These are phyloP conservation scores for Drosophila punjabiensis DNA, from an alignment of 1,140 invertebrate species.

Conservation along the genomic window DNA sequence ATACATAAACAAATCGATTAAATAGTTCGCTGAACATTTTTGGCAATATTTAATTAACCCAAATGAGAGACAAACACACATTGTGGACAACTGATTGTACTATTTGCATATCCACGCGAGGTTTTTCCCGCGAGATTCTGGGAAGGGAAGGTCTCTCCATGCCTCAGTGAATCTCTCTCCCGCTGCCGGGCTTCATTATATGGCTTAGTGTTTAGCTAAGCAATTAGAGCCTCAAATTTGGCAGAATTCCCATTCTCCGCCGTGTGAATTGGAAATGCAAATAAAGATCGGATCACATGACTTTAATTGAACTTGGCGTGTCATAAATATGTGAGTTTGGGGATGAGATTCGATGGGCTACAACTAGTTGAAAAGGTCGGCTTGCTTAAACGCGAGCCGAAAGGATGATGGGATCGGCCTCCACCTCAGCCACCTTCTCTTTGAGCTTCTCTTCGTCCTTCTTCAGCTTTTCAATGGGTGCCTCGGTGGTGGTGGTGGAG, in stretches of 20 bases:
- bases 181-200: constrained; percentile 15
- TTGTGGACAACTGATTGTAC: constrained; percentile 1
- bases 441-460: constrained; percentile 80
- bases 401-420: constrained; percentile 79
- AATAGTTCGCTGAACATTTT: constrained; percentile 25
- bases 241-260: constrained; percentile 10
- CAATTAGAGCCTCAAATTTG: constrained; percentile 73
- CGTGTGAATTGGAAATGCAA: constrained; percentile 76
- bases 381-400: constrained; percentile 68
- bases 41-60: constrained; percentile 67
- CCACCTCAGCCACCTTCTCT: constrained; percentile 83
- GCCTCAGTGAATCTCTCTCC: constrained; percentile 38
- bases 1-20: constrained; percentile 18
- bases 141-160: constrained; percentile 39
- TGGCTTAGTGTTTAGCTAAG: constrained; percentile 30
- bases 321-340: constrained; percentile 68
- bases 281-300: constrained; percentile 78
- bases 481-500: constrained; percentile 50
- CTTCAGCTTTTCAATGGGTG: constrained; percentile 67
- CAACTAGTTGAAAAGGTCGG: constrained; percentile 40
- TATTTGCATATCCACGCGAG: constrained; percentile 35
- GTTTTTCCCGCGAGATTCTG: constrained; percentile 38
- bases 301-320: constrained; percentile 76
- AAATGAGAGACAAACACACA: constrained; percentile 35
- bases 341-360: constrained; percentile 30